Evolutionary conservation across 2,888 invertebrate genomes (phyloP).

Genomic region (Junonia oenone): DNA sequence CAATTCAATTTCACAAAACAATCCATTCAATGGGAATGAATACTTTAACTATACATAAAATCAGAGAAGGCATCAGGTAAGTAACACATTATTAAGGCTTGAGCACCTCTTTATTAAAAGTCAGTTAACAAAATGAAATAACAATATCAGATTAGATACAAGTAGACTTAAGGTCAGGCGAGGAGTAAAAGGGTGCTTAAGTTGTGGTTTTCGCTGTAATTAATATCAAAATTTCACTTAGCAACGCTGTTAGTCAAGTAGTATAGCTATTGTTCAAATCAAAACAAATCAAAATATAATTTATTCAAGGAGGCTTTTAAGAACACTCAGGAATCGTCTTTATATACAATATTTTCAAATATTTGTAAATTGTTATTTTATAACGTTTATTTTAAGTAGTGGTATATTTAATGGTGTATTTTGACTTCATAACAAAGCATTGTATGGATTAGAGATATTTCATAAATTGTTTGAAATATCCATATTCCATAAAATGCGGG

Average conservation of each 20-base stretch:
- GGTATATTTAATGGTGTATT: too few relatives aligned
- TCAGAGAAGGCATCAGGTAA: too few relatives aligned
- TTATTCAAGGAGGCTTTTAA: background rate
- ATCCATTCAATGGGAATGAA: too few relatives aligned
- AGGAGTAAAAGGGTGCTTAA: background rate
- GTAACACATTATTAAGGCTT: too few relatives aligned
- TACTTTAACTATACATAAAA: too few relatives aligned
- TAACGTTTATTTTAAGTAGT: too few relatives aligned
- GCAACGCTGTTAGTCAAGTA: background rate
- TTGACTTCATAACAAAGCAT: too few relatives aligned
- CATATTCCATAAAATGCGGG: too few relatives aligned
- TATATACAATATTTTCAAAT: background rate
- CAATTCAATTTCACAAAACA: too few relatives aligned
- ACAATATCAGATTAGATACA: background rate
- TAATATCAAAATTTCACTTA: background rate
- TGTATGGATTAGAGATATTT: too few relatives aligned
- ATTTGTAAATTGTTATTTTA: background rate
- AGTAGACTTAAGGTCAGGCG: background rate
- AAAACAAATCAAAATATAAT: background rate
- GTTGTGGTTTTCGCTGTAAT: background rate
- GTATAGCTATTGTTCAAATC: background rate
- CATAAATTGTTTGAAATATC: too few relatives aligned
- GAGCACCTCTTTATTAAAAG: too few relatives aligned
- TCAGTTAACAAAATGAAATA: background rate
- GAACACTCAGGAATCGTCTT: background rate